Evolutionary conservation across 1,140 invertebrate species (phyloP).

Genomic region (Chrysoperla carnea): DNA sequence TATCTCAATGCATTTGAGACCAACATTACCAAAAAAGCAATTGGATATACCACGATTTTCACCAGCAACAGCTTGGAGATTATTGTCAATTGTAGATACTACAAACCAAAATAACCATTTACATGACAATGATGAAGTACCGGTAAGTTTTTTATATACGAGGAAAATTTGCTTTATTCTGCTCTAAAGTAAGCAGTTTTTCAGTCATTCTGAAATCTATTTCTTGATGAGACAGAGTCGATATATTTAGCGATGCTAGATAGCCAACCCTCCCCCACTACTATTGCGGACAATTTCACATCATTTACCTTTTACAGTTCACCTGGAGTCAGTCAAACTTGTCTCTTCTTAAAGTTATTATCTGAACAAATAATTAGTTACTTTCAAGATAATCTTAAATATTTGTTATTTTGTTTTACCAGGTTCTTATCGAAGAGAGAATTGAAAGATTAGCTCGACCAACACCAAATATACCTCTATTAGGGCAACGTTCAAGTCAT

Average conservation of each 20-base stretch:
- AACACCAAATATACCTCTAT: slow-evolving; percentile 25
- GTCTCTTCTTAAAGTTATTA: too few species aligned
- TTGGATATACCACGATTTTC: slow-evolving; percentile 59
- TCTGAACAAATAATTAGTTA: too few species aligned
- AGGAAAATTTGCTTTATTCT: too few species aligned
- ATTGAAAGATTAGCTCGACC: slow-evolving; percentile 31
- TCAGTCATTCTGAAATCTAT: too few species aligned
- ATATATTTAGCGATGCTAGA: too few species aligned
- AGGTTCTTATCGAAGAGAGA: slow-evolving; percentile 29
- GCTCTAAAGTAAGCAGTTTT: too few species aligned
- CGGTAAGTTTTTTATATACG: slow-evolving; percentile 3
- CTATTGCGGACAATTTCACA: too few species aligned
- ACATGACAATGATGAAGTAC: slow-evolving; percentile 12
- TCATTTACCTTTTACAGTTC: too few species aligned
- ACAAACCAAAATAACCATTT: slow-evolving; percentile 8
- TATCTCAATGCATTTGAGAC: slow-evolving; percentile 51
- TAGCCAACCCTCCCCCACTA: too few species aligned
- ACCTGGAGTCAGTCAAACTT: too few species aligned
- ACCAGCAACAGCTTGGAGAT: slow-evolving; percentile 63
- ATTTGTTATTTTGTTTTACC: not conserved
- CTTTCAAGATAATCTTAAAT: too few species aligned
- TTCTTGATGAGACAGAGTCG: too few species aligned
- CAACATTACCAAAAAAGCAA: slow-evolving; percentile 58
- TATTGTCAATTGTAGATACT: slow-evolving; percentile 31
- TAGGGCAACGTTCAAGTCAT: slow-evolving; percentile 23